Evolutionary conservation across 2,113 vertebrate genomes (phyloP), one percentile per base, ranked within the genome.

Genomic region (Xenus cinereus): DNA sequence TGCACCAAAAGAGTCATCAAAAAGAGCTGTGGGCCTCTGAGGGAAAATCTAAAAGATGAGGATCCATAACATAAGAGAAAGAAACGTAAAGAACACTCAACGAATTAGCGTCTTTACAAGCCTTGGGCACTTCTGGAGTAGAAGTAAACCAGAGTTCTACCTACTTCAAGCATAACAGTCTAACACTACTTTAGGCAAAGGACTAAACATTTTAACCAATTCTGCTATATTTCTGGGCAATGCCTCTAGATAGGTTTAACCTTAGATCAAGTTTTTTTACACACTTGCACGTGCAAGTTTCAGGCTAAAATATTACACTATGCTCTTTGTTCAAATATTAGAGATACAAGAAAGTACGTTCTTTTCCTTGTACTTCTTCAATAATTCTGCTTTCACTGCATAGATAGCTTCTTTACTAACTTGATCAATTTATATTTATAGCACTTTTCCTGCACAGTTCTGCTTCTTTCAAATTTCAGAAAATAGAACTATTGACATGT

Each of bases 1-100:
- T 97, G 98, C 97, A 97, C 98, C 98, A 98, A 98, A 97, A 95
- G 98, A 98, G 68, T 98, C 98, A 96, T 98, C 98, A 97, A 98
- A 98, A 91, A 98, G 96, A 96, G 97, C 85, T 93, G 97, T 96
- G 79, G 96, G 97, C 14, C 90, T 97, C 95, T 98, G 98, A 87
- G 97, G 86, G 88, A 96, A 98, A 43, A 66, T 66, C 63, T 66
- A 66, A 45, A 45, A 72, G 94, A 97, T 76, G 81, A 95, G 93
- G 66, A 95, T 95, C 95, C 97, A 91, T 50, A 95, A 89, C 22
- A 4, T 78, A 68, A 98, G 95, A 97, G 77, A 95, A 97, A 88
- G 71, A 90, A 73, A 83, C 17, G 50, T 32, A 69, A 67, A 86
- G 95, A 67, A 35, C 35, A 75, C 64, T 56, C 73, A 83, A 35